Conservation (phyloP, 2,113 vertebrate species). For the Alouatta palliata region DNA sequence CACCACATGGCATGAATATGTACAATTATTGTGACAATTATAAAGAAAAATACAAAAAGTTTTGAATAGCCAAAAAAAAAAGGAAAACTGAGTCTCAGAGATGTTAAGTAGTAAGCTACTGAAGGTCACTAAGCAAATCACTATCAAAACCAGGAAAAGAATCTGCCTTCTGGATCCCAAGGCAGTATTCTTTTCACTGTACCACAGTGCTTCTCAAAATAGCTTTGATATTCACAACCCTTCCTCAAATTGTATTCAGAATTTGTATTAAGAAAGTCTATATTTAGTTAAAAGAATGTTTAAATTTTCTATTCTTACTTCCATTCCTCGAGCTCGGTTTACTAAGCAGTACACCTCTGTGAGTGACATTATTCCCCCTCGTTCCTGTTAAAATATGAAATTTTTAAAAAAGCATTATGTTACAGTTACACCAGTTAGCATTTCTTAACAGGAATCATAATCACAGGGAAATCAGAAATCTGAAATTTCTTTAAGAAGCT, state of each 20-base stretch:
- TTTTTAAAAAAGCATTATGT: background rate
- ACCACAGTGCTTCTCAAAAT: background rate
- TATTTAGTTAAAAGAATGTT: constrained; percentile 16
- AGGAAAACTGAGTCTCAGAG: background rate
- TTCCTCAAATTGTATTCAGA: constrained; percentile 7
- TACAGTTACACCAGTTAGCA: background rate
- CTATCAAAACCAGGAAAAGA: background rate
- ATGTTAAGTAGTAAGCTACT: background rate
- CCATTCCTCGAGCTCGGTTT: constrained; percentile 96
- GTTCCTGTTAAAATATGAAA: constrained; percentile 87
- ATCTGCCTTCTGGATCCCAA: background rate
- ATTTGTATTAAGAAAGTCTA: constrained; percentile 36
- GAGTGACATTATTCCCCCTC: constrained; percentile 97
- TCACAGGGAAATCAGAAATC: background rate
- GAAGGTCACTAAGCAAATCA: background rate
- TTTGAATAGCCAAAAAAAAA: background rate
- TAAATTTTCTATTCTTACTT: constrained; percentile 85
- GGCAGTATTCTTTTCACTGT: background rate
- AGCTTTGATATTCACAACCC: background rate
- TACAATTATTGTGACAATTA: background rate
- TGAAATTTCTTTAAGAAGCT: background rate
- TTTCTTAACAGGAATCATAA: background rate
- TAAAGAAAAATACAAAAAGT: too few relatives aligned
- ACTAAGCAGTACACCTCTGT: constrained; percentile 98
- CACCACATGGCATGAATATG: background rate